Base-by-base conservation (phyloP, 1,140 invertebrate species). In the Brachionus manjavacas region DNA sequence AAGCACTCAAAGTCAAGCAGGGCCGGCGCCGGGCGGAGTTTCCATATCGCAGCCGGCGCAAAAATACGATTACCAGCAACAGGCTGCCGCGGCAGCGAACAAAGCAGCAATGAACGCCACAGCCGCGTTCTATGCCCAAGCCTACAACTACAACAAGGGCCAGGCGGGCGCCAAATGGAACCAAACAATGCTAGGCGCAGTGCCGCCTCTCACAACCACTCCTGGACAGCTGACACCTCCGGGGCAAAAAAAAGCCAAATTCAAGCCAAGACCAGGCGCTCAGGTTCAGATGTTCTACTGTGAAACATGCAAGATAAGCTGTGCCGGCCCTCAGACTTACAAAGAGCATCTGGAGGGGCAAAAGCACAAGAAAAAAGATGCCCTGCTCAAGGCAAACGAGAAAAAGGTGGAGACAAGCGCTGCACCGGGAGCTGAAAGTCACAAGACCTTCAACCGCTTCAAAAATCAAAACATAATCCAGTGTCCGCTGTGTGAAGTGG, bases 361-460 rank as follows among this genome's bases (percentile, higher is more conserved):
- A 89, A 97, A 97, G 88, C 97, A 99, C 90, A 99, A 99, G 91
- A 98, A 98, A 91, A 97, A 97, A 88, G 97, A 98, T 88, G 94
- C 94, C 12, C 93, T 94, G 9, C 91, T 99, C 85, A 96, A 97
- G 89, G 96, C 96, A 0, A 96, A 98, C 89, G 97, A 97, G 88
- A 97, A 99, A 90, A 99, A 99, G 91, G 98, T 98, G 91, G 97
- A 97, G 88, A 96, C 98, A 88, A 94, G 94, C 11, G 12, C 78
- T 31, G 20, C 52, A 7, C 20, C 14, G 3, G 28, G 7, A 23
- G 3, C 78, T n/a, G 46, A 28, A 16, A 91, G 92, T 87, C 12
- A 81, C 6, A 43, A 12, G 39, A 70, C 11, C 41, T 68, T 25
- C 74, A 88, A n/a, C 85, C 86, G 35, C 49, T 28, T 23, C 11